Conservation (phyloP, 2,888 invertebrate species). For the Serrognathus titanus region DNA sequence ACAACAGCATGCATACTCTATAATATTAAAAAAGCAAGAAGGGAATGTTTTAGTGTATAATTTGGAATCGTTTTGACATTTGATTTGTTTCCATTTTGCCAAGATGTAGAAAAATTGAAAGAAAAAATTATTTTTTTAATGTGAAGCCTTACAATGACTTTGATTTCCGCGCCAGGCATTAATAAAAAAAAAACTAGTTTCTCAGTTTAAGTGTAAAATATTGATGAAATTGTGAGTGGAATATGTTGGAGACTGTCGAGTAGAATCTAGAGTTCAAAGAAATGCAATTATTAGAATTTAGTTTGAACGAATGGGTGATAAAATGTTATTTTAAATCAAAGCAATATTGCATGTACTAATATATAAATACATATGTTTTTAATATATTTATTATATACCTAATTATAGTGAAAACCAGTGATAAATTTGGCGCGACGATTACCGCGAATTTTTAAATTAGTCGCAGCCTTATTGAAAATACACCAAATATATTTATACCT, state of each 20-base stretch:
- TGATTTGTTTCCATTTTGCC: background rate
- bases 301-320: constrained; percentile 22
- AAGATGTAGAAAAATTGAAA: background rate
- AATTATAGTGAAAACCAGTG: constrained; percentile 15
- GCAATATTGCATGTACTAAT: constrained; percentile 37
- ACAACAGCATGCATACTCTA: background rate
- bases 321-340: constrained; percentile 26
- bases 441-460: constrained; percentile 22
- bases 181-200: too few species aligned
- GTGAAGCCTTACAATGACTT: too few species aligned
- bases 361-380: constrained; percentile 31
- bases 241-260: constrained; percentile 15
- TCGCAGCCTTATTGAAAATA: constrained; percentile 42
- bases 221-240: background rate
- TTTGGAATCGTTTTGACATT: background rate
- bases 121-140: background rate
- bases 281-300: constrained; percentile 27
- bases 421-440: constrained; percentile 16
- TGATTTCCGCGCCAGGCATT: too few species aligned
- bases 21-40: background rate
- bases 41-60: background rate
- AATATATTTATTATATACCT: constrained; percentile 27
- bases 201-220: background rate
- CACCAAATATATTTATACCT: constrained; percentile 39
- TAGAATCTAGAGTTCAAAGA: constrained; percentile 24